phyloP scores from a whole-genome alignment of 2,888 invertebrate species.

The Leptodirus hochenwartii region DNA sequence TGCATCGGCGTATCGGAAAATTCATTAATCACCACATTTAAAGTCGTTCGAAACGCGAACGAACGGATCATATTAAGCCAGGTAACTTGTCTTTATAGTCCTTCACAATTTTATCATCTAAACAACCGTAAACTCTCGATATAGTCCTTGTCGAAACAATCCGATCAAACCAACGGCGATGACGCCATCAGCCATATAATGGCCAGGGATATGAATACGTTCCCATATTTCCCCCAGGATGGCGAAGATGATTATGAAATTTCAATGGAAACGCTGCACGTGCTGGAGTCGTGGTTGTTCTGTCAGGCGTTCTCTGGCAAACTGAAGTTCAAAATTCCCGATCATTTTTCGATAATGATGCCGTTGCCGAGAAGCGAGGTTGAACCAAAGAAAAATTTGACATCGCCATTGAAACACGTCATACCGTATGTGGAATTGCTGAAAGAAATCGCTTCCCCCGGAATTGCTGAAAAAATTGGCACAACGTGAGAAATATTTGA shows the following conservation, averaged over 20 bases:
- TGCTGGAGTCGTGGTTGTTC: constrained; percentile 26
- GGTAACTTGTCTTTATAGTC: too few relatives aligned
- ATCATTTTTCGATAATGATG: constrained; percentile 22
- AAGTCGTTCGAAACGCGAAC: constrained; percentile 8
- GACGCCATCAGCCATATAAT: background rate
- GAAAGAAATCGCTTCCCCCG: too few relatives aligned
- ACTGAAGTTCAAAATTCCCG: constrained; percentile 18
- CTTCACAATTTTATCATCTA: too few relatives aligned
- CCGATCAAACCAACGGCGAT: background rate
- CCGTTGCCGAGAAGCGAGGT: too few relatives aligned
- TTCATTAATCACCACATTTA: constrained; percentile 7
- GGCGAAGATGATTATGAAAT: constrained; percentile 4
- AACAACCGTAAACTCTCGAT: background rate
- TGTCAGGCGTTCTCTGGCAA: constrained; percentile 19
- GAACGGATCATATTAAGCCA: too few relatives aligned
- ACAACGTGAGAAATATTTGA: too few relatives aligned
- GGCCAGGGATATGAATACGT: constrained; percentile 7
- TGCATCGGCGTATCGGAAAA: constrained; percentile 9
- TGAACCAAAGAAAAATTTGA: too few relatives aligned
- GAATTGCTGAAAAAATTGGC: too few relatives aligned
- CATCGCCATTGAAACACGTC: too few relatives aligned
- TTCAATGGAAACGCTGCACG: constrained; percentile 13
- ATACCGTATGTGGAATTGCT: too few relatives aligned
- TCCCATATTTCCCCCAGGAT: constrained; percentile 18
- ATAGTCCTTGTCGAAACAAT: background rate